These are phyloP conservation scores for Terebella lapidaria DNA, from an alignment of 2,888 invertebrate species.

Conservation along the genomic window DNA sequence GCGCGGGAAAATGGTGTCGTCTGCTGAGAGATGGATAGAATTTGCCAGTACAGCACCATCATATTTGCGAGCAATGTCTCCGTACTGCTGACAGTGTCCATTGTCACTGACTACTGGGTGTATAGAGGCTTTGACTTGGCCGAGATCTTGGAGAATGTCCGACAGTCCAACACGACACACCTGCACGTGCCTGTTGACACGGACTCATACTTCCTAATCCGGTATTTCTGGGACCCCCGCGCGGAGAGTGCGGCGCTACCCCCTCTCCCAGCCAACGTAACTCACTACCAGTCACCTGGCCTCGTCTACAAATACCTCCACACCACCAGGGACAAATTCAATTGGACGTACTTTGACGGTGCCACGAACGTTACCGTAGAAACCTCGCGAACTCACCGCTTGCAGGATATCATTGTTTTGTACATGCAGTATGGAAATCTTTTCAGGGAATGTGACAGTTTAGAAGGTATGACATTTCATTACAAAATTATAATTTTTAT, in stretches of 20 bases:
- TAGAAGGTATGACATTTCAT: too few relatives aligned
- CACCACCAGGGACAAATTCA: not conserved
- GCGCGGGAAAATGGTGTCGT: too few relatives aligned
- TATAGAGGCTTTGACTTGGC: slow-evolving; percentile 33
- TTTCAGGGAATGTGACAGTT: slow-evolving; percentile 38
- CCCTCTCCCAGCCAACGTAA: not conserved
- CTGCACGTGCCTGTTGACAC: slow-evolving; percentile 32
- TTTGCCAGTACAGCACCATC: slow-evolving; percentile 40
- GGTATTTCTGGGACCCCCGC: slow-evolving; percentile 16
- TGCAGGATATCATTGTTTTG: slow-evolving; percentile 23
- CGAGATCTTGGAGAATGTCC: slow-evolving; percentile 22
- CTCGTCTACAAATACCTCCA: slow-evolving; percentile 9
- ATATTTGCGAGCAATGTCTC: slow-evolving; percentile 40
- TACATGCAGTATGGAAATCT: slow-evolving; percentile 39
- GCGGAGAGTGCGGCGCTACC: not conserved
- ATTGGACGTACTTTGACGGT: too few relatives aligned
- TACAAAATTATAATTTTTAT: too few relatives aligned
- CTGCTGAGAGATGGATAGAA: slow-evolving; percentile 20
- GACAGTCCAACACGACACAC: slow-evolving; percentile 21
- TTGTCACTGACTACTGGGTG: slow-evolving; percentile 44
- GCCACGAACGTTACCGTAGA: too few relatives aligned
- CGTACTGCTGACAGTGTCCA: slow-evolving; percentile 35
- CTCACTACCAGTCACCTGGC: slow-evolving; percentile 18
- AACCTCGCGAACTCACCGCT: too few relatives aligned
- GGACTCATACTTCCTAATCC: slow-evolving; percentile 30